These are phyloP conservation scores for Aphodius granarius DNA, from an alignment of 2,888 invertebrate genomes.

Conservation along the genomic window DNA sequence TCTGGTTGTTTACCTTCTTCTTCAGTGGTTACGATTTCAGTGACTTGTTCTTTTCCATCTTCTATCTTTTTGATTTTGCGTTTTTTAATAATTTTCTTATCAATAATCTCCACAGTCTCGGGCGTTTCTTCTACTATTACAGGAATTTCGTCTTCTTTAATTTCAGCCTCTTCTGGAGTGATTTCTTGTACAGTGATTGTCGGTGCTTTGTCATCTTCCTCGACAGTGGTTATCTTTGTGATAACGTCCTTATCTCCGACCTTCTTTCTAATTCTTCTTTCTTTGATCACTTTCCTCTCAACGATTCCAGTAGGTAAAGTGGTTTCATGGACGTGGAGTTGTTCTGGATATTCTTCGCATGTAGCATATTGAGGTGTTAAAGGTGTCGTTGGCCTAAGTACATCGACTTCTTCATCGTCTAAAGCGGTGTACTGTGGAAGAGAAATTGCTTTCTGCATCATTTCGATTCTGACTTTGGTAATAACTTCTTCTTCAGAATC, in stretches of 20 bases:
- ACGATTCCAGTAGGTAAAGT: conserved; percentile 33
- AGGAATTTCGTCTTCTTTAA: conserved; percentile 50
- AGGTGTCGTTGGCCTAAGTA: conserved; percentile 40
- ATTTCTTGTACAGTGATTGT: conserved; percentile 46
- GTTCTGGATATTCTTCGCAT: conserved; percentile 37
- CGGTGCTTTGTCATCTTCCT: conserved; percentile 48
- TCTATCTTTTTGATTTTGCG: conserved; percentile 42
- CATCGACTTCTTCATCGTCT: conserved; percentile 34
- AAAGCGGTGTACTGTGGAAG: conserved; percentile 22
- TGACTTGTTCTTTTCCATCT: conserved; percentile 41
- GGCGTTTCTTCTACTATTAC: conserved; percentile 28
- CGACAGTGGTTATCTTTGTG: conserved; percentile 45
- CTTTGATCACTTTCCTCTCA: conserved; percentile 37
- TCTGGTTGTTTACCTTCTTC: conserved; percentile 49
- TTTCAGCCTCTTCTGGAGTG: conserved; percentile 51
- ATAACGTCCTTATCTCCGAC: conserved; percentile 45
- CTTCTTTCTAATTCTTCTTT: conserved; percentile 47
- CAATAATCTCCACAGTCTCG: conserved; percentile 31
- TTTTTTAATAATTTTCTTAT: conserved; percentile 44
- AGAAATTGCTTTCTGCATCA: conserved; percentile 42
- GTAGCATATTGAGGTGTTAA: conserved; percentile 38
- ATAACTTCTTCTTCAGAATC: conserved; percentile 44
- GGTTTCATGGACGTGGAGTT: conserved; percentile 30
- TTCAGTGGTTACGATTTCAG: conserved; percentile 51
- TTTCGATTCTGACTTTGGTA: conserved; percentile 44